A percentile compares a stretch with the other conserved stretches of the same genome.
These are phyloP conservation scores for Mus spretus DNA, from an alignment of 2,797 vertebrate species.

Conservation along the genomic window DNA sequence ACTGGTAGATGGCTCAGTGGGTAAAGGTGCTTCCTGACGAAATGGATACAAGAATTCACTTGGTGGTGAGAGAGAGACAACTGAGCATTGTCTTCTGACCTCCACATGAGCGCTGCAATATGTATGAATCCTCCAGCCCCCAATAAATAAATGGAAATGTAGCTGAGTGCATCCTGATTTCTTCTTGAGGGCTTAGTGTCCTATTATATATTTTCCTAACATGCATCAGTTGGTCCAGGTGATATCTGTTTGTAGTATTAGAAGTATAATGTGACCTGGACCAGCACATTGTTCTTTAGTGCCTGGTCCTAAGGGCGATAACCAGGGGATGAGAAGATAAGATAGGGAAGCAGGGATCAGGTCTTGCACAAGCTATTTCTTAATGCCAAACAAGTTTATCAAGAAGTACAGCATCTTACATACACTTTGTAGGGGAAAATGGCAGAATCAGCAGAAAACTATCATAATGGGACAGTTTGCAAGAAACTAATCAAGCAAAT, in stretches of 20 bases:
- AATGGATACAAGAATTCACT: neutral
- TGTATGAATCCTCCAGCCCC: neutral
- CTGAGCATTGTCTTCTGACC: neutral
- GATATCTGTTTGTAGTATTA: neutral
- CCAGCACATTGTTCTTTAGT: neutral
- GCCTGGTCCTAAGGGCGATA: neutral
- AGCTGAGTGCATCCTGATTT: neutral
- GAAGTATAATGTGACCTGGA: neutral
- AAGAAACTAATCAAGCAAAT: neutral
- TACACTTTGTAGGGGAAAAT: neutral
- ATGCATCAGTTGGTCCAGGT: neutral
- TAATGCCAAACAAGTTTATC: neutral
- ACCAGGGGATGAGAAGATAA: too few relatives aligned
- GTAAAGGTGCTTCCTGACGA: neutral
- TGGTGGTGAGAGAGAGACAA: neutral
- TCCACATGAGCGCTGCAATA: neutral
- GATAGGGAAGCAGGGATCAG: neutral
- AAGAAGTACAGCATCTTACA: neutral
- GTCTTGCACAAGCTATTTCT: neutral
- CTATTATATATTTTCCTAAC: neutral
- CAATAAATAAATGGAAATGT: neutral
- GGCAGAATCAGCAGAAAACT: neutral
- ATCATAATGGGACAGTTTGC: neutral
- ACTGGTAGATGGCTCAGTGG: neutral
- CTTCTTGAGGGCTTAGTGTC: slow-evolving; percentile 14